Evolutionary conservation across 2,113 vertebrate genomes (phyloP).

Genomic region (Xiphophorus maculatus): DNA sequence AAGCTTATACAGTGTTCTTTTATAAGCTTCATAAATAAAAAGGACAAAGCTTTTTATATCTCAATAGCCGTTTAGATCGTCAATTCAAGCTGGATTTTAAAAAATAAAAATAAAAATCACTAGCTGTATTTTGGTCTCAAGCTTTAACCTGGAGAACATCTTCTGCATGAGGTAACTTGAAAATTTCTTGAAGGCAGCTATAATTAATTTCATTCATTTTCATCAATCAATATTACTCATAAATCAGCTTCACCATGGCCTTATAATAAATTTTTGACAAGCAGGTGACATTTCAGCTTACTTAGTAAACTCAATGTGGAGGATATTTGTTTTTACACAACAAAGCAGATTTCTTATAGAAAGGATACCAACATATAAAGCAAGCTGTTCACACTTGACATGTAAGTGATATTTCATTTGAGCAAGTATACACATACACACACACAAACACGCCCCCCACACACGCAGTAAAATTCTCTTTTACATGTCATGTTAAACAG

Average conservation of each 20-base stretch:
- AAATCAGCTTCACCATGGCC: neutral
- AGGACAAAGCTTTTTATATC: neutral
- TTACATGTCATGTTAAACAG: neutral
- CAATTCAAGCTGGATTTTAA: too few relatives aligned
- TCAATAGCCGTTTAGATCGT: neutral
- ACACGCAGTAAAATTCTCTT: too few relatives aligned
- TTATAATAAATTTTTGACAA: neutral
- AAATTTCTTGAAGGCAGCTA: neutral
- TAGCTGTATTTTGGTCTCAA: neutral
- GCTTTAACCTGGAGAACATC: neutral
- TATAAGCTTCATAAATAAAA: neutral
- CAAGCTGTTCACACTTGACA: constrained; percentile 7
- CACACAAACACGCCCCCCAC: neutral
- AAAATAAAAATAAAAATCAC: too few relatives aligned
- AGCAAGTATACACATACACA: neutral
- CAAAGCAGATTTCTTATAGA: constrained; percentile 10
- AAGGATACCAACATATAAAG: constrained; percentile 11
- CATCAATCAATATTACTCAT: neutral
- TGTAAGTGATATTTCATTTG: constrained; percentile 23
- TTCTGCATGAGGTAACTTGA: neutral
- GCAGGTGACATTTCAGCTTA: constrained; percentile 32
- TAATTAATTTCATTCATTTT: neutral
- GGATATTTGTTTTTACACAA: constrained; percentile 18
- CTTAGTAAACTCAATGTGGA: constrained; percentile 4
- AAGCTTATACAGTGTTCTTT: neutral